phyloP scores from a whole-genome alignment of 2,113 vertebrate species.

The Ictalurus punctatus region DNA sequence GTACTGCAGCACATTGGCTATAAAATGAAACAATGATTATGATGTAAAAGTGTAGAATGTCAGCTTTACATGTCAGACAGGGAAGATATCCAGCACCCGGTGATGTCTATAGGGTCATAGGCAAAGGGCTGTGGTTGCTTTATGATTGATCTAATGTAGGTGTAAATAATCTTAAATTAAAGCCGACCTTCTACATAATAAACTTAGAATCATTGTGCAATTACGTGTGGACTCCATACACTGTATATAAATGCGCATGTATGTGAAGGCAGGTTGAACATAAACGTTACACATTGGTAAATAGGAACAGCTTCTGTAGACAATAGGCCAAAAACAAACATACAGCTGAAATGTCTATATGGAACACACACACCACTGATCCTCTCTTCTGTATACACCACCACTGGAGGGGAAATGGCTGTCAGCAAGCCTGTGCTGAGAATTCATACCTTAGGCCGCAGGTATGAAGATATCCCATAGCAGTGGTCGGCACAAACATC shows the following conservation, averaged over 20 bases:
- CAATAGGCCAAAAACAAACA: background rate
- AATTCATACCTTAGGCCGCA: background rate
- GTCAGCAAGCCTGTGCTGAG: conserved; percentile 14
- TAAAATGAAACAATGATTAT: background rate
- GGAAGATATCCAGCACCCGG: background rate
- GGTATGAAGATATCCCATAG: background rate
- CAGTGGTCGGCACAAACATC: background rate
- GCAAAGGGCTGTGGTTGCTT: background rate
- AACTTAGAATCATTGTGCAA: background rate
- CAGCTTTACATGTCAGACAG: background rate
- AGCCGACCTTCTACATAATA: background rate
- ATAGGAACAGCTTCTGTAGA: background rate
- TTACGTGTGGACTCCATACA: background rate
- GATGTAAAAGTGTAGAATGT: background rate
- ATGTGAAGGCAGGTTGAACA: background rate
- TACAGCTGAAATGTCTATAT: background rate
- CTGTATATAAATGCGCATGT: background rate
- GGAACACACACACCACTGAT: background rate
- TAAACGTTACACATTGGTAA: conserved; percentile 3
- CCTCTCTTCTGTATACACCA: background rate
- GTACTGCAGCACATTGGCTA: background rate
- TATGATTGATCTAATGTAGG: background rate
- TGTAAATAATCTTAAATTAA: background rate
- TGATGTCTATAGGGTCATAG: background rate
- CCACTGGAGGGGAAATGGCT: background rate